Conservation (phyloP, 1,140 invertebrate genomes). For the Macrobrachium nipponense region DNA sequence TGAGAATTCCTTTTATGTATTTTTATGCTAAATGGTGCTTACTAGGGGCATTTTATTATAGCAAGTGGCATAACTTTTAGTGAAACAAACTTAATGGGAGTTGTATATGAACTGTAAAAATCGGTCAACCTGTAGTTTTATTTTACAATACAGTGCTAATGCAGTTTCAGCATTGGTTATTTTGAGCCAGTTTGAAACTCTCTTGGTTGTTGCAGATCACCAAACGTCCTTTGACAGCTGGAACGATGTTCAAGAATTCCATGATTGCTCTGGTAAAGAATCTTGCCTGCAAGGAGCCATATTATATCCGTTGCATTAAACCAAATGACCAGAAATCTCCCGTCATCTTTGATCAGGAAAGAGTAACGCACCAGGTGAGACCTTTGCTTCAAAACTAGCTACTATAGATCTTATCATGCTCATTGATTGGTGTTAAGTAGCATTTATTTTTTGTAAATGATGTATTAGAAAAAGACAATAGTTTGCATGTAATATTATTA, state of each 20-base stretch:
- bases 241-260: conserved; percentile 93
- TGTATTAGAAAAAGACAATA: no score
- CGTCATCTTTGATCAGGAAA: conserved; percentile 78
- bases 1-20: no score
- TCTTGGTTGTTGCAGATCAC: conserved; percentile 79
- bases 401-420: not conserved
- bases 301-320: conserved; percentile 96
- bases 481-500: no score
- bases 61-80: no score
- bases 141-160: not conserved
- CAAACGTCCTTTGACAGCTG: conserved; percentile 91
- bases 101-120: no score
- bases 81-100: no score
- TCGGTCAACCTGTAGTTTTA: not conserved
- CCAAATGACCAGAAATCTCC: conserved; percentile 94
- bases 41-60: no score
- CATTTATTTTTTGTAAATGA: no score
- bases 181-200: conserved; percentile 18
- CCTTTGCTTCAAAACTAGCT: not conserved
- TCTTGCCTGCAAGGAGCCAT: conserved; percentile 91
- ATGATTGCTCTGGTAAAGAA: conserved; percentile 92
- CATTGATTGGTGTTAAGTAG: not conserved
- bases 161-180: not conserved
- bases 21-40: no score
- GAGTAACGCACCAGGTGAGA: conserved; percentile 87